These are phyloP conservation scores for Watsonalla binaria DNA, from an alignment of 2,888 invertebrate species.

Conservation along the genomic window DNA sequence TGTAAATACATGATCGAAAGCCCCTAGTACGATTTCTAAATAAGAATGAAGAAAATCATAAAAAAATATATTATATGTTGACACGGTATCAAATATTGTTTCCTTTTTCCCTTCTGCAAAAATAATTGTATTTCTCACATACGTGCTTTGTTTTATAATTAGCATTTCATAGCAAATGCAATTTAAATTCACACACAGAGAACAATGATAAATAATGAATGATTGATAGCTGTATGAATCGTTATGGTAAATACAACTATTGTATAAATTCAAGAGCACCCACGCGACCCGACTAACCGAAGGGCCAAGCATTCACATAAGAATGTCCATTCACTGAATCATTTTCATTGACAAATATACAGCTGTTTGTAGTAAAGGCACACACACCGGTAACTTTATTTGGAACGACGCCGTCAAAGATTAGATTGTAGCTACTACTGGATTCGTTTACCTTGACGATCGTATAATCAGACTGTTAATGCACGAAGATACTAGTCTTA, in stretches of 20 bases:
- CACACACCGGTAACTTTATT: slow-evolving; percentile 13
- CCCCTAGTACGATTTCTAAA: too few relatives aligned
- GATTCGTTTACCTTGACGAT: slow-evolving; percentile 17
- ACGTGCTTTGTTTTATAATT: background rate
- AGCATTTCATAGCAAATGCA: slow-evolving; percentile 2
- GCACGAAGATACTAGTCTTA: background rate
- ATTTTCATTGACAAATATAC: slow-evolving; percentile 43
- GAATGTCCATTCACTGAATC: slow-evolving; percentile 42
- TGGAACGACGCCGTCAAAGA: slow-evolving; percentile 18
- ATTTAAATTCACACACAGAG: slow-evolving; percentile 2
- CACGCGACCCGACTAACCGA: slow-evolving; percentile 28
- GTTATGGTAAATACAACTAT: slow-evolving; percentile 6
- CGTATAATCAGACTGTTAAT: slow-evolving; percentile 1
- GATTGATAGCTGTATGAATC: background rate
- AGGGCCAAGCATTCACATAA: slow-evolving; percentile 24
- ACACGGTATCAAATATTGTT: too few relatives aligned
- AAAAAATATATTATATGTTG: too few relatives aligned
- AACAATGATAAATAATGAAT: background rate
- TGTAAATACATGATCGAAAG: too few relatives aligned
- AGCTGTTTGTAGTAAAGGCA: slow-evolving; percentile 27
- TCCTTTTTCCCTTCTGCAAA: too few relatives aligned
- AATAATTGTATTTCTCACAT: too few relatives aligned
- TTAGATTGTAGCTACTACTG: slow-evolving; percentile 20
- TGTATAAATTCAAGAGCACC: slow-evolving; percentile 18
- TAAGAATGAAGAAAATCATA: too few relatives aligned